phyloP scores from a whole-genome alignment of 30 jellyfish, hydroid and myxozoan species.

The Calvadosia cruxmelitensis region DNA sequence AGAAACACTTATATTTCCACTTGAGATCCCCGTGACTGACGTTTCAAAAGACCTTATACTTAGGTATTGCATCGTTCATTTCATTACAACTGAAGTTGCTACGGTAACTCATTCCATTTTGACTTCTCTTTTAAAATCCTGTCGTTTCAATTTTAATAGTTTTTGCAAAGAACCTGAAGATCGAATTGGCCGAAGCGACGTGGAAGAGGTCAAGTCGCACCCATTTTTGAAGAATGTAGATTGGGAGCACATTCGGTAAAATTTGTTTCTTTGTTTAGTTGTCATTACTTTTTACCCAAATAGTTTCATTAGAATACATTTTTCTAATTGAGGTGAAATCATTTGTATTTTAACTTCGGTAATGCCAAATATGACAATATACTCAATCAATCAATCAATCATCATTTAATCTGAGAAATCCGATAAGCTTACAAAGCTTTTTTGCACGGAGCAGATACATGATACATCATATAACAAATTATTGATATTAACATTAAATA shows the following conservation, averaged over 20 bases:
- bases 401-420: too few species aligned
- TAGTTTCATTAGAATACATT: too few species aligned
- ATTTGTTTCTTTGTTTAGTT: neutral
- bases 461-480: too few species aligned
- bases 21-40: slow-evolving; percentile 84
- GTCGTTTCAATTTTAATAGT: slow-evolving; percentile 9
- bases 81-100: neutral
- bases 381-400: too few species aligned
- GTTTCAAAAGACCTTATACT: slow-evolving; percentile 65
- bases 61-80: slow-evolving; percentile 10
- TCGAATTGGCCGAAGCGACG: slow-evolving; percentile 86
- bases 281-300: too few species aligned
- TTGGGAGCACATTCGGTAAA: slow-evolving; percentile 90
- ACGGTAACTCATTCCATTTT: too few species aligned
- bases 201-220: slow-evolving; percentile 70
- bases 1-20: slow-evolving; percentile 81
- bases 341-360: too few species aligned
- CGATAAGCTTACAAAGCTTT: too few species aligned
- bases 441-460: too few species aligned
- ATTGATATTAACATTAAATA: too few species aligned
- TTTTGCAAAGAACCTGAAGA: slow-evolving; percentile 87
- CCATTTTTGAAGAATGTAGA: slow-evolving; percentile 84
- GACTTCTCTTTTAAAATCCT: neutral
- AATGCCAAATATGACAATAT: too few species aligned
- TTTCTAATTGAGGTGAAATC: too few species aligned